Percentiles rank a stretch among this genome's conserved stretches.
Conservation (phyloP, 2,888 invertebrate species). For the Griposia aprilina region DNA sequence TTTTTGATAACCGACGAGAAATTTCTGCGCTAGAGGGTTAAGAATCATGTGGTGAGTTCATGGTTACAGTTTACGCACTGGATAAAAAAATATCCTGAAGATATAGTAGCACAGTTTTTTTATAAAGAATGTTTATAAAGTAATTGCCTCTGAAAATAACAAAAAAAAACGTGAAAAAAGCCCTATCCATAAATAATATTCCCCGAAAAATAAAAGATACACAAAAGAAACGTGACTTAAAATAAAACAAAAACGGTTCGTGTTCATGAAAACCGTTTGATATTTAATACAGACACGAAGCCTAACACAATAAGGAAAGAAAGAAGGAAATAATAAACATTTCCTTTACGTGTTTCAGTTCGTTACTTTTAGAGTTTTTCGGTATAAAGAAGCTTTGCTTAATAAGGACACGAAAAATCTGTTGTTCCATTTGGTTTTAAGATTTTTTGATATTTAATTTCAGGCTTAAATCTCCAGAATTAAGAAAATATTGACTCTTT, state of each 20-base stretch:
- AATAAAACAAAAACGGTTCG: conserved; percentile 20
- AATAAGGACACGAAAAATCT: conserved; percentile 16
- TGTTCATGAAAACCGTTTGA: conserved; percentile 35
- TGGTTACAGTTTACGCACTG: too few relatives aligned
- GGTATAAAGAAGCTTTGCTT: conserved; percentile 1
- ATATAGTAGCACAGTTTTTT: neutral
- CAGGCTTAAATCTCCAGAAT: neutral
- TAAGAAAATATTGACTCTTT: neutral
- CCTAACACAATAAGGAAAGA: conserved; percentile 41
- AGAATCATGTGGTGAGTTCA: too few relatives aligned
- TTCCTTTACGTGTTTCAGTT: conserved; percentile 26
- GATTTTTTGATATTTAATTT: conserved; percentile 15
- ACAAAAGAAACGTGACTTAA: conserved; percentile 9
- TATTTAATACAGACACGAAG: conserved; percentile 36
- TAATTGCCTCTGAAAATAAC: neutral
- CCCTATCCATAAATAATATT: neutral
- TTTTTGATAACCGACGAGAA: too few relatives aligned
- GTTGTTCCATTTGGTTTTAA: conserved; percentile 24
- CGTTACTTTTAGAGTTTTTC: conserved; percentile 18
- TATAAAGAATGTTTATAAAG: neutral
- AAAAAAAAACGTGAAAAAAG: neutral
- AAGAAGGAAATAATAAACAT: conserved; percentile 18
- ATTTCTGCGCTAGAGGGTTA: too few relatives aligned
- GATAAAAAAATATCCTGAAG: too few relatives aligned
- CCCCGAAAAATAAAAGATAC: neutral